A percentile compares a stretch with the other conserved stretches of the same genome.
phyloP scores from a whole-genome alignment of 2,797 vertebrate species.

The Chelonia mydas region DNA sequence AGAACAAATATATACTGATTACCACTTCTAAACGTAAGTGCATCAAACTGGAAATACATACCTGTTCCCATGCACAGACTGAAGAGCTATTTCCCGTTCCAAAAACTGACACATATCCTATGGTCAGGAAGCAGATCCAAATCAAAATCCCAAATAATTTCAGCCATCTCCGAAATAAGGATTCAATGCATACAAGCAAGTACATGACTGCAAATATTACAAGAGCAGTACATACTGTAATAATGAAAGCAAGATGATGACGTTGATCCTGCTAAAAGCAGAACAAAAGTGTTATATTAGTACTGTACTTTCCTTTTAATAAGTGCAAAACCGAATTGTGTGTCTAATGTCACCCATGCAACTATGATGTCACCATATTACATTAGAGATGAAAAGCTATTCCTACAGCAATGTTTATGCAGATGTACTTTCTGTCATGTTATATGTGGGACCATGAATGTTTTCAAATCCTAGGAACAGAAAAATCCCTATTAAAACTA shows the following conservation, averaged over 20 bases:
- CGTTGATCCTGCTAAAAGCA: constrained; percentile 70
- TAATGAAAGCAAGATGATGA: constrained; percentile 83
- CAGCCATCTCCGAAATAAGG: constrained; percentile 89
- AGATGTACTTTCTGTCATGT: neutral
- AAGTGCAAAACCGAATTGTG: neutral
- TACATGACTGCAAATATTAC: constrained; percentile 88
- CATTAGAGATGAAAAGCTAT: neutral
- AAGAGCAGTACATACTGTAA: constrained; percentile 85
- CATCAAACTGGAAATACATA: constrained; percentile 46
- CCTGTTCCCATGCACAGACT: constrained; percentile 91
- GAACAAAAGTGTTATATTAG: neutral
- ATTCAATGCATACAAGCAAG: constrained; percentile 88
- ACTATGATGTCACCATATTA: neutral
- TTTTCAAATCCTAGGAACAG: neutral
- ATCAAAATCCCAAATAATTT: constrained; percentile 84
- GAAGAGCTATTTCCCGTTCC: neutral
- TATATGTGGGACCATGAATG: neutral
- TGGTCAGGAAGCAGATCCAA: constrained; percentile 89
- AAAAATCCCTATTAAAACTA: neutral
- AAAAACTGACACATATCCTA: constrained; percentile 92
- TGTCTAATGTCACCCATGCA: neutral
- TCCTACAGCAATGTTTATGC: neutral
- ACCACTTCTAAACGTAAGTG: rapidly evolving
- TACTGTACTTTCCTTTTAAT: rapidly evolving
- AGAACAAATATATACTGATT: neutral